Base-by-base conservation (phyloP, 1,140 invertebrate species). In the Sinonovacula constricta region DNA sequence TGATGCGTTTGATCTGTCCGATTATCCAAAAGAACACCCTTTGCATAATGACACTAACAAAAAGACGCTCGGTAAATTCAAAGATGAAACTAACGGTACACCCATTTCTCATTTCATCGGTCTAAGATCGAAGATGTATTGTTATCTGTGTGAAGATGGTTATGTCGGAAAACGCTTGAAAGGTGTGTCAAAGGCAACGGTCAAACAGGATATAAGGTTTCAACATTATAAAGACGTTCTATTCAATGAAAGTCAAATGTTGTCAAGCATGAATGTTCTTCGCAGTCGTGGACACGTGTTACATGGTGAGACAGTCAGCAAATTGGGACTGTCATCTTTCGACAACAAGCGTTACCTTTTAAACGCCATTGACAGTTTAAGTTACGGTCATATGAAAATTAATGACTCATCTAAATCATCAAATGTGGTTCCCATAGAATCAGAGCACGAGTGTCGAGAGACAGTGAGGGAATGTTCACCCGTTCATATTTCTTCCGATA, bases 11-110 rank as follows among this genome's bases (percentile, higher is more conserved):
- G 71, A 85, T 60, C 79, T 70, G 31, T 69, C 34, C 28, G 69
- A 84, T 49, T 82, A 67, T 26, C 80, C 68, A 2, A 62, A 62
- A 60, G 31, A 69, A 36, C 79, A 81, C 59, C 79, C 76, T n/a
- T 30, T 83, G 7, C 33, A 76, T 28, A 67, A 28, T 26, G 49
- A 15, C 49, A 49, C 60, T 39, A 92, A 92, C 71, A 92, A 92
- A 82, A 92, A 93, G 78, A 85, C 90, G 7, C 22, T 91, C 1
- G 91, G 92, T 7, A 88, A 91, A 83, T 89, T 92, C 72, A 93
- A 92, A 84, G 91, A 92, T 86, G 92, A 93, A 83, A 83, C 82
- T 28, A 87, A 85, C 79, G 89, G 88, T 59, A 51, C 28, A 51
- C 14, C 14, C 31, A 72, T 72, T 33, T 49, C 56, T 12, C 56